Percentiles rank a stretch among this genome's conserved stretches.
These are phyloP conservation scores for Bicyclus anynana DNA, from an alignment of 1,140 invertebrate genomes.

Conservation along the genomic window DNA sequence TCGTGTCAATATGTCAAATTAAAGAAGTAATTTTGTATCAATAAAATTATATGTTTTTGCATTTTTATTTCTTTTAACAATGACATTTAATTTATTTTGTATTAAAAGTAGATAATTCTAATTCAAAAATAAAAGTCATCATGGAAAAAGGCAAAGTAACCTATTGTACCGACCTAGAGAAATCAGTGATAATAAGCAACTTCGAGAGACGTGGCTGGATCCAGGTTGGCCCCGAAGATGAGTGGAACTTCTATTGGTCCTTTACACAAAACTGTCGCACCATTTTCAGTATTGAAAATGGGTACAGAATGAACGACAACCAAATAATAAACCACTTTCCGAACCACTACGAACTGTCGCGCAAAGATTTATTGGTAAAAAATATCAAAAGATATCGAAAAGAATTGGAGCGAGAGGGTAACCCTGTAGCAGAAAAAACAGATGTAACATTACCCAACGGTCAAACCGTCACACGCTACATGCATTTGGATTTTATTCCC, in stretches of 20 bases:
- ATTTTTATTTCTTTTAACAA: no score
- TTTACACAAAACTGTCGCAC: constrained; percentile 92
- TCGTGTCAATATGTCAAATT: no score
- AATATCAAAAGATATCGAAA: constrained; percentile 97
- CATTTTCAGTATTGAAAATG: constrained; percentile 95
- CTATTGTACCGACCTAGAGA: constrained; percentile 96
- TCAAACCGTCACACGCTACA: constrained; percentile 85
- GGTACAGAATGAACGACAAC: constrained; percentile 94
- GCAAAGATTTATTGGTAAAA: constrained; percentile 96
- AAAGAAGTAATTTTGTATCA: no score
- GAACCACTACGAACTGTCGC: constrained; percentile 95
- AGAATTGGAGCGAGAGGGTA: constrained; percentile 94
- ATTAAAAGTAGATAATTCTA: no score
- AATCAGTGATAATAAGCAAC: constrained; percentile 95
- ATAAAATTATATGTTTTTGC: no score
- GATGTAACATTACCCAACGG: constrained; percentile 76
- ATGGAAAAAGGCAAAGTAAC: constrained; percentile 46
- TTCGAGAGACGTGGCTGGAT: constrained; percentile 96
- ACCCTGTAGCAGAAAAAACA: constrained; percentile 87
- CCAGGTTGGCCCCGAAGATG: constrained; percentile 93
- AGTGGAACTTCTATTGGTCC: constrained; percentile 99
- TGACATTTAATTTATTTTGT: no score
- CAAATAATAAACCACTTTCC: constrained; percentile 96
- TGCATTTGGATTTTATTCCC: constrained; percentile 94
- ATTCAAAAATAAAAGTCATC: no score